Percentiles rank a stretch among this genome's conserved stretches.
phyloP scores from a whole-genome alignment of 2,888 invertebrate species.

The Sphecodes monilicornis region DNA sequence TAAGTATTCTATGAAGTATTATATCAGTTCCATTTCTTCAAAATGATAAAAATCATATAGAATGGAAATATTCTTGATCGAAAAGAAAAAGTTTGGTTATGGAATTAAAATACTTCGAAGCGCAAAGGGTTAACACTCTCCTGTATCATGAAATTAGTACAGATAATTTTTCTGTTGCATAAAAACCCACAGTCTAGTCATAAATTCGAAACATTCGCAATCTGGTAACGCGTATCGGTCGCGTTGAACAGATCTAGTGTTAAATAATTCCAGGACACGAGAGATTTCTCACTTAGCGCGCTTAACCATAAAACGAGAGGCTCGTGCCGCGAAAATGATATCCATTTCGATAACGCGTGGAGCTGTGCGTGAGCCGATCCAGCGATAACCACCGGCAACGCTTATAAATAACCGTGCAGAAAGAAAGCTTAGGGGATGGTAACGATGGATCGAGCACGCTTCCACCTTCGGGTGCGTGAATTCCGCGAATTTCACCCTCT shows the following conservation, averaged over 20 bases:
- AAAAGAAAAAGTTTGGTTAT: too few relatives aligned
- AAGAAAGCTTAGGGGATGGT: conserved; percentile 1
- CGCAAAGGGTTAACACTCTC: too few relatives aligned
- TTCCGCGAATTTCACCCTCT: not conserved
- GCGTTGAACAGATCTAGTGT: not conserved
- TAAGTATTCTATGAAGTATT: too few relatives aligned
- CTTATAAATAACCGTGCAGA: conserved; percentile 45
- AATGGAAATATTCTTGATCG: too few relatives aligned
- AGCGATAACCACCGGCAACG: conserved; percentile 41
- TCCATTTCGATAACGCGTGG: conserved; percentile 59
- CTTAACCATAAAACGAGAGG: conserved; percentile 58
- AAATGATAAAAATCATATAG: too few relatives aligned
- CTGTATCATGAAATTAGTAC: too few relatives aligned
- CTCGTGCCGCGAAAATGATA: conserved; percentile 58
- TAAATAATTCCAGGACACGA: conserved; percentile 37
- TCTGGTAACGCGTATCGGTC: not conserved
- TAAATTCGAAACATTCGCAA: too few relatives aligned
- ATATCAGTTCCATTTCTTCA: too few relatives aligned
- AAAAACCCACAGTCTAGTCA: too few relatives aligned
- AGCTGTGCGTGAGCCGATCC: conserved; percentile 52
- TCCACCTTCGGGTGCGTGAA: not conserved
- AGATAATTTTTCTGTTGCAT: too few relatives aligned
- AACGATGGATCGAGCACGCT: conserved; percentile 1
- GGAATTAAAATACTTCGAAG: too few relatives aligned
- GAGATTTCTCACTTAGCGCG: conserved; percentile 47